Evolutionary conservation across 2,797 vertebrate genomes (phyloP).

Genomic region (Chaenodraco wilsoni): DNA sequence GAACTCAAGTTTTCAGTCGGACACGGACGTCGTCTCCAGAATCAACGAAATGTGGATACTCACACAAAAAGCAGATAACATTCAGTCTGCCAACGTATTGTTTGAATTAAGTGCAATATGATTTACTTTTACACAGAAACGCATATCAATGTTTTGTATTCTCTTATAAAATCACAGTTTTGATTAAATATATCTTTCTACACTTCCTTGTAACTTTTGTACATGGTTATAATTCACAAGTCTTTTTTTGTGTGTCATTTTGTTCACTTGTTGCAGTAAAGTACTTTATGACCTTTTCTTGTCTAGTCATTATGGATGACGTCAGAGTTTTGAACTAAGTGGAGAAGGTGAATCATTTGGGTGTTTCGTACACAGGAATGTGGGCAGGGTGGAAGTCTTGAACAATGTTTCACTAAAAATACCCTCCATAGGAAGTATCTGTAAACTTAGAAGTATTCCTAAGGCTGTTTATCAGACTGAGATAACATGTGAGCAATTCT

Average conservation of each 20-base stretch:
- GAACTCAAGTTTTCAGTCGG: conserved; percentile 76
- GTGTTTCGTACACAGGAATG: conserved; percentile 59
- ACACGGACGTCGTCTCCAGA: conserved; percentile 74
- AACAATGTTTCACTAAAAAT: conserved; percentile 61
- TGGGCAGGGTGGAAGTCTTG: conserved; percentile 54
- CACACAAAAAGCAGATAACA: conserved; percentile 5
- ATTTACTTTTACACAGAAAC: conserved; percentile 24
- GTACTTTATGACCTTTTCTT: background rate
- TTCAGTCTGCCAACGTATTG: conserved; percentile 30
- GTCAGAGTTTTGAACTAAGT: conserved; percentile 29
- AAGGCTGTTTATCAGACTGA: background rate
- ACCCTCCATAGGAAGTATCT: background rate
- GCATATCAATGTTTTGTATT: conserved; percentile 30
- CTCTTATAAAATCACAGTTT: conserved; percentile 31
- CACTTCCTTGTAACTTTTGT: conserved; percentile 28
- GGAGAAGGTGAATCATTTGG: conserved; percentile 70
- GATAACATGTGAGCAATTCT: conserved; percentile 33
- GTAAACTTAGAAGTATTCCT: too few species aligned
- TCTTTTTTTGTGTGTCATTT: conserved; percentile 2
- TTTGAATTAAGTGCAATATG: conserved; percentile 62
- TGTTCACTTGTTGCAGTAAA: conserved; percentile 10
- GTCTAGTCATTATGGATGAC: conserved; percentile 18
- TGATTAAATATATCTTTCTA: background rate
- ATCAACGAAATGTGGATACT: conserved; percentile 42
- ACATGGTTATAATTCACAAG: conserved; percentile 22